Evolutionary conservation across 1,140 invertebrate genomes (phyloP).

Genomic region (Reticulitermes speratus): DNA sequence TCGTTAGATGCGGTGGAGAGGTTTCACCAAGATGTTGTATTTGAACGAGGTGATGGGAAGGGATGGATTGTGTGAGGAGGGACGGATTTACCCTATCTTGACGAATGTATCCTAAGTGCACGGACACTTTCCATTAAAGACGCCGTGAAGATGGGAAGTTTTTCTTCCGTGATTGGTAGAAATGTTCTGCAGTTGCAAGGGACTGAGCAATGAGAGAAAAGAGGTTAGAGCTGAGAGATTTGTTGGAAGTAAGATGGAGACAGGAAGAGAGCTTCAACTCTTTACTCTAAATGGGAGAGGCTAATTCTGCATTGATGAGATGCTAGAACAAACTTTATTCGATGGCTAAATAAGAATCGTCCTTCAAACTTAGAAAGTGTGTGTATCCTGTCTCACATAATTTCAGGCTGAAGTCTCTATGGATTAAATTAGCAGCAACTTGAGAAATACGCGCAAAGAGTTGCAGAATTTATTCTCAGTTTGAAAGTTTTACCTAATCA

Average conservation of each 20-base stretch:
- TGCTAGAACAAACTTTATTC: conserved; percentile 7
- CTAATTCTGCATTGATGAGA: conserved; percentile 9
- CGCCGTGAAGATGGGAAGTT: background rate
- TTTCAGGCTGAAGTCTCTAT: background rate
- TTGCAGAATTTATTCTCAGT: no score
- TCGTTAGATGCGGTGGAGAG: background rate
- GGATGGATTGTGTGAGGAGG: background rate
- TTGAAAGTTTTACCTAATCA: no score
- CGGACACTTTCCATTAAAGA: conserved; percentile 3
- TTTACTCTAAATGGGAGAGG: background rate
- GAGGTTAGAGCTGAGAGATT: background rate
- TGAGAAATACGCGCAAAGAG: no score
- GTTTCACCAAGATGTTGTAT: background rate
- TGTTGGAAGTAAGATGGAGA: conserved; percentile 5
- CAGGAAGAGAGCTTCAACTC: background rate
- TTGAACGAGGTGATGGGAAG: background rate
- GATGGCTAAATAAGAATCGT: background rate
- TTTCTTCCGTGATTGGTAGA: conserved; percentile 6
- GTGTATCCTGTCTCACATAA: background rate
- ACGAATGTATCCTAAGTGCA: background rate
- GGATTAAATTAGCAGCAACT: no score
- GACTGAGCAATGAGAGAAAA: conserved; percentile 1
- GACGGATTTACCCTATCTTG: background rate
- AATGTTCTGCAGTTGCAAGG: background rate
- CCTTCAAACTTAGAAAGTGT: background rate